phyloP scores from a whole-genome alignment of 1,140 invertebrate genomes.

The Protaetia brevitarsis region DNA sequence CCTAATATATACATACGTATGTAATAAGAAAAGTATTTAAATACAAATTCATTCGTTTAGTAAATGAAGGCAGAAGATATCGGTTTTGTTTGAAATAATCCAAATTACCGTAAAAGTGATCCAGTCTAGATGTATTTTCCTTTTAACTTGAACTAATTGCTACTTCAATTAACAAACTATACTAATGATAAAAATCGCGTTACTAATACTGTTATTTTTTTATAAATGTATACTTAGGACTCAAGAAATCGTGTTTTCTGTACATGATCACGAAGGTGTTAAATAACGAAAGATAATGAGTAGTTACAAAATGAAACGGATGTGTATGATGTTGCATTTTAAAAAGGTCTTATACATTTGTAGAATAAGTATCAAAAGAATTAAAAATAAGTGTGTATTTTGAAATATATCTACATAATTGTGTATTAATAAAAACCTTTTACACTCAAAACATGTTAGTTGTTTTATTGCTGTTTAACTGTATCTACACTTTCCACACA shows the following conservation, averaged over 20 bases:
- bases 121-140: no score
- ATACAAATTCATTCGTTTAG: no score
- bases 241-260: no score
- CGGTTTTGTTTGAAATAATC: no score
- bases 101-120: no score
- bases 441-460: neutral
- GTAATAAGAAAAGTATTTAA: no score
- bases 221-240: slow-evolving; percentile 17
- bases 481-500: neutral
- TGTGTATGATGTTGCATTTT: slow-evolving; percentile 1
- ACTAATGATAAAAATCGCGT: slow-evolving; percentile 1
- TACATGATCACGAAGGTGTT: no score
- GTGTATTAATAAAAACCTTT: slow-evolving; percentile 14
- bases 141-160: no score
- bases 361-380: slow-evolving; percentile 3
- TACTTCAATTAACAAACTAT: no score
- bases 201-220: slow-evolving; percentile 8
- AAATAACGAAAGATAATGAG: neutral
- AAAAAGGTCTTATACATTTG: neutral
- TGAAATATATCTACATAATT: slow-evolving; percentile 11
- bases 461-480: neutral
- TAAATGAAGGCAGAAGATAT: no score
- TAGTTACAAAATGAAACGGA: neutral
- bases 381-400: slow-evolving; percentile 3
- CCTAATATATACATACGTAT: no score